Evolutionary conservation across 1,140 invertebrate genomes (phyloP).

Genomic region (Lordiphosa clarofinis): DNA sequence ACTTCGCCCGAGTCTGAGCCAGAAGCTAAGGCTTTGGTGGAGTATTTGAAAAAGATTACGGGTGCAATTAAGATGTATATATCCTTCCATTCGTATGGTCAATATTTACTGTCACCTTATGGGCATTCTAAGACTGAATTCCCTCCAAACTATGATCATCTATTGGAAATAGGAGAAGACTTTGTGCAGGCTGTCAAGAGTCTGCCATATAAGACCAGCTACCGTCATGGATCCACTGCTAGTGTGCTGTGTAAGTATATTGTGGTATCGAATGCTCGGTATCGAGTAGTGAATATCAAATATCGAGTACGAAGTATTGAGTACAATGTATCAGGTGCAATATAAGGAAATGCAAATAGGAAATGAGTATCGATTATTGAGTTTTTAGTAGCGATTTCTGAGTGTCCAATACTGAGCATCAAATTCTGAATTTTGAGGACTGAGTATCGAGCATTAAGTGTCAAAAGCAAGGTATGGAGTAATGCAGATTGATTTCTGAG

Average conservation of each 20-base stretch:
- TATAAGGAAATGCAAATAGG: too few relatives aligned
- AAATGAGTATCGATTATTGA: too few relatives aligned
- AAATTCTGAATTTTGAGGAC: too few relatives aligned
- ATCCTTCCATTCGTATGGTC: constrained; percentile 82
- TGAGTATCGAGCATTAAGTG: too few relatives aligned
- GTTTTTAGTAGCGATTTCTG: too few relatives aligned
- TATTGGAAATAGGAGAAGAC: constrained; percentile 80
- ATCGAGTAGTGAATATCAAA: not conserved
- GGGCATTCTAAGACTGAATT: constrained; percentile 80
- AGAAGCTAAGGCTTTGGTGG: constrained; percentile 84
- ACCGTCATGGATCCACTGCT: constrained; percentile 80
- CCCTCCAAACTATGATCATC: constrained; percentile 81
- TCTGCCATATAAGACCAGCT: constrained; percentile 81
- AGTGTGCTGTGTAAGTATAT: constrained; percentile 82
- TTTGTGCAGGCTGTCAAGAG: constrained; percentile 79
- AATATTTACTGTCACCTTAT: constrained; percentile 81
- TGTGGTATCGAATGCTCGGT: too few relatives aligned
- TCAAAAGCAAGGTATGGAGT: too few relatives aligned
- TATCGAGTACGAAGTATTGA: not conserved
- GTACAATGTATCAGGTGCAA: too few relatives aligned
- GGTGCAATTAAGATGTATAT: constrained; percentile 81
- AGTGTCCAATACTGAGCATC: too few relatives aligned
- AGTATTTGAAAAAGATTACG: constrained; percentile 81
- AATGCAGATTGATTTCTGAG: too few relatives aligned
- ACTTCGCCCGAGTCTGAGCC: constrained; percentile 86